Conservation (phyloP, 2,113 vertebrate species). For the Pseudopipra pipra region DNA sequence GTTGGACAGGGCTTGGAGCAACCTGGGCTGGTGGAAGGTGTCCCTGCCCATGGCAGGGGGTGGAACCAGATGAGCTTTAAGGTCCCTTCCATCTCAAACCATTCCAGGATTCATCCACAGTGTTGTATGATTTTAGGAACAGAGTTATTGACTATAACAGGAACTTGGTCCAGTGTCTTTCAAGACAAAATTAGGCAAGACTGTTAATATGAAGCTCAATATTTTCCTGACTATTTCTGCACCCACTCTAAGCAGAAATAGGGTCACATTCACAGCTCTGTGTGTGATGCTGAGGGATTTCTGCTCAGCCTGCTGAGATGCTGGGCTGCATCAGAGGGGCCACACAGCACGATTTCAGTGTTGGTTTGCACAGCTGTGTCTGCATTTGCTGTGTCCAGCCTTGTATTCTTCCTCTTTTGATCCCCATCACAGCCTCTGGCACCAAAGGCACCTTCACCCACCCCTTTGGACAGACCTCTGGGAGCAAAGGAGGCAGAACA, state of each 20-base stretch:
- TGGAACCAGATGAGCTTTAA: neutral
- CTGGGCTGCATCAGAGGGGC: neutral
- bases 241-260: neutral
- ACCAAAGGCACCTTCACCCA: neutral
- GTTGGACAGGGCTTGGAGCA: neutral
- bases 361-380: neutral
- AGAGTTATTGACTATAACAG: neutral
- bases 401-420: neutral
- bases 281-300: neutral
- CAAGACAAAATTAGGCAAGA: neutral
- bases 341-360: accelerated
- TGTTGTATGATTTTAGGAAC: neutral
- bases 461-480: neutral
- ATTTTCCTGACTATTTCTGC: neutral
- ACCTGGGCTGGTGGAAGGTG: neutral
- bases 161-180: neutral
- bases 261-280: neutral
- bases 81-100: neutral
- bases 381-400: neutral
- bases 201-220: neutral
- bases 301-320: neutral
- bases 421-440: neutral
- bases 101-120: neutral
- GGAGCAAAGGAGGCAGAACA: neutral
- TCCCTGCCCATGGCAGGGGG: neutral